Base-by-base conservation (phyloP, 2,797 vertebrate species). In the Oreochromis grahami region DNA sequence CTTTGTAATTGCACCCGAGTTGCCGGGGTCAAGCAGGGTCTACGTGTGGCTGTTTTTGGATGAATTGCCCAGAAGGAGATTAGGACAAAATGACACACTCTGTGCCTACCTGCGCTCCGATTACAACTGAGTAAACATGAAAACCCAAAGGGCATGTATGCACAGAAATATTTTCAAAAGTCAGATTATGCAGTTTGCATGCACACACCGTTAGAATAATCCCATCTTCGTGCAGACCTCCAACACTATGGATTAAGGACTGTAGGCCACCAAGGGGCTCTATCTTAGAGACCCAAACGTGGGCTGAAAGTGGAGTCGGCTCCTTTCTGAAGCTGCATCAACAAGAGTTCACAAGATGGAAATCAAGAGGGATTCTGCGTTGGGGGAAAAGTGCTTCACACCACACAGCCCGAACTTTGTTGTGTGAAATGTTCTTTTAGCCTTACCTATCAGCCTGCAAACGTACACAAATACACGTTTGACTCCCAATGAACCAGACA, bases 1-100 rank as follows among this genome's bases (percentile, higher is more conserved):
- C 86, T 93, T 86, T 84, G 89, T 96, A 96, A 95, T 95, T 95
- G 90, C 89, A 88, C 92, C 58, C 86, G 43, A 78, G 89, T 89
- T 77, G 82, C 84, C 56, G 88, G 91, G 95, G 95, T 96, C 95
- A 96, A 92, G 88, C 93, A 88, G 93, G 96, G 94, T 95, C 94
- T 94, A 78, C n/a, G 65, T 85, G 88, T 88, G 93, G 82, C 83
- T 89, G 89, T 84, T 93, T 89, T 86, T 82, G 87, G 79, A 86
- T 91, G 87, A 93, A 94, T 93, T 95, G 94, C 93, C 84, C 81
- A 21, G 86, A 81, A 93, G 93, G 91, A 96, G 94, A 95, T 96
- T 95, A 94, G 85, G 86, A 90, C 87, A 87, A 93, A 95, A 95
- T 85, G 93, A 93, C 91, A 93, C 87, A 86, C 85, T 85, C 80